Evolutionary conservation across 2,888 invertebrate species (phyloP).

Genomic region (Gasteruption jaculator): DNA sequence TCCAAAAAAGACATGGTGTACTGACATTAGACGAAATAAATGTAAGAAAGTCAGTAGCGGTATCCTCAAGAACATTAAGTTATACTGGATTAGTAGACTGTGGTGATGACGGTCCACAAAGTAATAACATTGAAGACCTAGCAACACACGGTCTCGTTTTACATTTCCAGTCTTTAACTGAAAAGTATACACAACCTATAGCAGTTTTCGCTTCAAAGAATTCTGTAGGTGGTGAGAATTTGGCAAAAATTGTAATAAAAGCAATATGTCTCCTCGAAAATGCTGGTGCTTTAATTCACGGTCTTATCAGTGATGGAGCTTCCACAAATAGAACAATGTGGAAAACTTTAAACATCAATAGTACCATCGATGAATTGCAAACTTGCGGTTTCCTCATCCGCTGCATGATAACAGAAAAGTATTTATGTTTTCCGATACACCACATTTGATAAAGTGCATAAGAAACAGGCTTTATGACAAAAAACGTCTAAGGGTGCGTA

Average conservation of each 20-base stretch:
- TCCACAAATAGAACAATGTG: conserved; percentile 10
- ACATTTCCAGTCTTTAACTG: conserved; percentile 22
- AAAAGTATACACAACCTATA: conserved; percentile 23
- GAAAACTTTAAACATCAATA: conserved; percentile 1
- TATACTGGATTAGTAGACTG: conserved; percentile 25
- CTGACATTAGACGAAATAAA: conserved; percentile 25
- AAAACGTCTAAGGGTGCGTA: not conserved
- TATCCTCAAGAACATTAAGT: conserved; percentile 18
- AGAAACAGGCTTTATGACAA: conserved; percentile 7
- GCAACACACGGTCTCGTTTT: conserved; percentile 22
- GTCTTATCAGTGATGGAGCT: conserved; percentile 14
- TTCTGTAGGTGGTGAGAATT: conserved; percentile 17
- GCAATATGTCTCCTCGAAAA: conserved; percentile 14
- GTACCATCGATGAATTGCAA: conserved; percentile 1
- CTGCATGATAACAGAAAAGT: conserved; percentile 11
- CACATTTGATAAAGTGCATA: conserved; percentile 11
- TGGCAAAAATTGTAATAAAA: conserved; percentile 19
- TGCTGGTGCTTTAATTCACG: conserved; percentile 10
- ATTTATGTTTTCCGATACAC: conserved; percentile 10
- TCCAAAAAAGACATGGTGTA: conserved; percentile 17
- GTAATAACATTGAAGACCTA: conserved; percentile 16
- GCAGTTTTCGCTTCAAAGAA: conserved; percentile 25
- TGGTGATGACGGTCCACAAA: conserved; percentile 19
- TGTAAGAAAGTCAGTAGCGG: conserved; percentile 20
- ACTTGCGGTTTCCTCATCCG: conserved; percentile 11